Percentiles rank a stretch among this genome's conserved stretches.
Evolutionary conservation across 2,113 vertebrate genomes (phyloP).

Genomic region (Uria lomvia): DNA sequence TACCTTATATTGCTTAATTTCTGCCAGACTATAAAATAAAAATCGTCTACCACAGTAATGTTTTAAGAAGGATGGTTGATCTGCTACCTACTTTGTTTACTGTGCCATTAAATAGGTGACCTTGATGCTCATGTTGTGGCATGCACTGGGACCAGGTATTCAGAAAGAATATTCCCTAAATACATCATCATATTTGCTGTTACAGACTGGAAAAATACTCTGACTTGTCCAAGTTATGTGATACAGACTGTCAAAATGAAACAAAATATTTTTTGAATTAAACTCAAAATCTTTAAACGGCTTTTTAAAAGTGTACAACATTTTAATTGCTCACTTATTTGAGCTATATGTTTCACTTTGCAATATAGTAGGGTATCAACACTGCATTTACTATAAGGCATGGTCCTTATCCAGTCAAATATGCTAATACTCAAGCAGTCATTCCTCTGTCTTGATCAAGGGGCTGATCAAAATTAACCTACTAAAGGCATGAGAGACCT

Average conservation of each 20-base stretch:
- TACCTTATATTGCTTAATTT: background rate
- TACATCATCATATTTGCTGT: background rate
- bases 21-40: background rate
- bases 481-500: background rate
- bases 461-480: background rate
- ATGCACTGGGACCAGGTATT: background rate
- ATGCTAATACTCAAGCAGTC: background rate
- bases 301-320: background rate
- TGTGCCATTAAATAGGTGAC: background rate
- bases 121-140: background rate
- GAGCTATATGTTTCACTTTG: background rate
- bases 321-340: background rate
- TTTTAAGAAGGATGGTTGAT: background rate
- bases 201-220: background rate
- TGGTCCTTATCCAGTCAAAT: background rate
- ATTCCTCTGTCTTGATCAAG: background rate
- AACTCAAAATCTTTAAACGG: background rate
- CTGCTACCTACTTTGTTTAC: background rate
- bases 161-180: background rate
- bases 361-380: background rate
- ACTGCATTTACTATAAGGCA: background rate
- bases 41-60: background rate
- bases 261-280: background rate
- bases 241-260: background rate
- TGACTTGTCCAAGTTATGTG: background rate